phyloP scores from a whole-genome alignment of 2,888 invertebrate species.

The Limenitis arthemis region DNA sequence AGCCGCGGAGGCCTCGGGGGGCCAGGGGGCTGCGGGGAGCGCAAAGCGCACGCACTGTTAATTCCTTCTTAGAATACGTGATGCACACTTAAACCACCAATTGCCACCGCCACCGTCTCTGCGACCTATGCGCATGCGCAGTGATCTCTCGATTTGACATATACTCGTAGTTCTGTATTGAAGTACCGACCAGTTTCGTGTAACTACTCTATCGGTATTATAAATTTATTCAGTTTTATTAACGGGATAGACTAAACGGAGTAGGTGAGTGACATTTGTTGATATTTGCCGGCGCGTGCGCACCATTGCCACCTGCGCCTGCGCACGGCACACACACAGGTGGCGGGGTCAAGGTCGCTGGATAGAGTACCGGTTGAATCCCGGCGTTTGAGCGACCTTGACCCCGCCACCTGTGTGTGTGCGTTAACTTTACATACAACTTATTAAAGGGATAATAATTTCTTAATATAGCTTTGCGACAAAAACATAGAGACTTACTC shows the following conservation, averaged over 20 bases:
- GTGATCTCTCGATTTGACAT: too few relatives aligned
- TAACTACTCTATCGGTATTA: not conserved
- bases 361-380: slow-evolving; percentile 23
- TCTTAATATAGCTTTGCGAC: too few relatives aligned
- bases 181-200: not conserved
- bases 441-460: too few relatives aligned
- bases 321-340: slow-evolving; percentile 27
- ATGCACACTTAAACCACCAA: slow-evolving; percentile 25
- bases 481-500: too few relatives aligned
- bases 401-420: too few relatives aligned
- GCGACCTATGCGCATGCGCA: slow-evolving; percentile 19
- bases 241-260: slow-evolving; percentile 17
- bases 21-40: slow-evolving; percentile 11
- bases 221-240: slow-evolving; percentile 7
- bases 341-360: slow-evolving; percentile 25
- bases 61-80: slow-evolving; percentile 32
- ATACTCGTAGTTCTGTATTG: too few relatives aligned
- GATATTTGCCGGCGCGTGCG: slow-evolving; percentile 42
- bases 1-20: slow-evolving; percentile 17
- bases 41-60: slow-evolving; percentile 4
- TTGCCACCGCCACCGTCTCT: slow-evolving; percentile 19
- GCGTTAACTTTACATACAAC: too few relatives aligned
- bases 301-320: slow-evolving; percentile 33
- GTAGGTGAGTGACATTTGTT: slow-evolving; percentile 53
- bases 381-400: slow-evolving; percentile 13